Base-by-base conservation (phyloP, 2,888 invertebrate genomes). In the Aphidius colemani region DNA sequence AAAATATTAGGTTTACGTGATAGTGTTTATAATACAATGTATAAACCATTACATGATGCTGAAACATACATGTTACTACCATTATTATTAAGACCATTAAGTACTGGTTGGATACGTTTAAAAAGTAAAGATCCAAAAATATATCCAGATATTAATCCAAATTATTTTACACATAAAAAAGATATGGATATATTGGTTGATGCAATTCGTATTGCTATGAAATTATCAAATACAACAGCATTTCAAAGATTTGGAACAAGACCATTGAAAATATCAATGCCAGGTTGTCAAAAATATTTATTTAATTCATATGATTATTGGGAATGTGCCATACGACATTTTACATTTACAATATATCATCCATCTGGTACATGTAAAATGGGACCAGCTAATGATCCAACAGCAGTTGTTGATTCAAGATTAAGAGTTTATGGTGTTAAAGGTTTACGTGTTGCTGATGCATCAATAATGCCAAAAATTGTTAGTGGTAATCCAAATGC, bases 401-500 rank as follows among this genome's bases (percentile, higher is more conserved):
- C 87, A 0, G 92, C 94, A 0, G 94, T 94, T 0, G 93, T 94
- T 0, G 93, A 94, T 80, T 87, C 91, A 0, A 83, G 93, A 59
- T 80, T 94, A 58, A 85, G 89, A 30, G 93, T 94, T 1, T 89
- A 93, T 69, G 94, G 94, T 0, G 87, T 94, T 0, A 87, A 89
- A 1, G 90, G 90, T 41, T 82, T 94, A 39, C 85, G 94, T 66
- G 92, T 94, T 0, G 89, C 90, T 0, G 94, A 94, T 77, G 94
- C 93, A 0, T 93, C 93, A 68, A 89, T 95, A 59, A 95, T 95
- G 94, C 95, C 95, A 0, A 89, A 87, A 1, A 94, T 95, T 66
- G 88, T 94, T 10, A 94, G 93, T 78, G 95, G 95, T 0, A 95
- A 95, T 83, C 94, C 95, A 0, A 95, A 95, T 79, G 95, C 94